Conservation (phyloP, 2,113 vertebrate genomes). For the Brachyistius frenatus region DNA sequence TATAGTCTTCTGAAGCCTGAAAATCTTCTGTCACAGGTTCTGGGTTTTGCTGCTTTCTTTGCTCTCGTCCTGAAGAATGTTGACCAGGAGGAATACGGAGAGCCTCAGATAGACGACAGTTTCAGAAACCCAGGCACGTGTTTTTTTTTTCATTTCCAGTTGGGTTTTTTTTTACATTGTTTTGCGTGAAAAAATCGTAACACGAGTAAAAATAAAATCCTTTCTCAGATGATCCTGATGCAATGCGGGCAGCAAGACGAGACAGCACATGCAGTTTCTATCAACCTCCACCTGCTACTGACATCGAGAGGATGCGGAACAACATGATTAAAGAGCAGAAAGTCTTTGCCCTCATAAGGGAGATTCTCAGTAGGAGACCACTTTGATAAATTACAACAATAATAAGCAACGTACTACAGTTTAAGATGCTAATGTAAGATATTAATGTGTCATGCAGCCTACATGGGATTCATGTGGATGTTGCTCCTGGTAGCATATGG, state of each 20-base stretch:
- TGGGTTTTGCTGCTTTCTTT: slow-evolving; percentile 97
- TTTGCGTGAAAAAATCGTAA: not conserved
- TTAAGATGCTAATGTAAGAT: slow-evolving; percentile 10
- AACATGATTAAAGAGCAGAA: slow-evolving; percentile 91
- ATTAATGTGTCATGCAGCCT: slow-evolving; percentile 82
- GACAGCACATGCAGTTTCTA: slow-evolving; percentile 90
- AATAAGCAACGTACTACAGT: not conserved
- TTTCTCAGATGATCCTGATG: slow-evolving; percentile 84
- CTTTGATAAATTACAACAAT: slow-evolving; percentile 2
- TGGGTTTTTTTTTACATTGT: not conserved
- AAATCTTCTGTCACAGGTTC: slow-evolving; percentile 84
- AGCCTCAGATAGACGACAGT: slow-evolving; percentile 71
- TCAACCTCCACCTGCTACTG: slow-evolving; percentile 86
- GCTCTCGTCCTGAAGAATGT: slow-evolving; percentile 92
- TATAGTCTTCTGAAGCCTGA: not conserved
- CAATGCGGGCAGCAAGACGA: slow-evolving; percentile 81
- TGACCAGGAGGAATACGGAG: slow-evolving; percentile 90
- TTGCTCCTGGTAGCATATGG: slow-evolving; percentile 93
- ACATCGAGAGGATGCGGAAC: slow-evolving; percentile 90
- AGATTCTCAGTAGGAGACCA: slow-evolving; percentile 89
- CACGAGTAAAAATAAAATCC: not conserved
- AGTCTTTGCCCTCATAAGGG: slow-evolving; percentile 89
- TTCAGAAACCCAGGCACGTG: slow-evolving; percentile 69
- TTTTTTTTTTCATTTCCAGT: not conserved
- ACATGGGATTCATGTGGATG: slow-evolving; percentile 95